phyloP scores from a whole-genome alignment of 2,113 vertebrate genomes.

The Halichoerus grypus region DNA sequence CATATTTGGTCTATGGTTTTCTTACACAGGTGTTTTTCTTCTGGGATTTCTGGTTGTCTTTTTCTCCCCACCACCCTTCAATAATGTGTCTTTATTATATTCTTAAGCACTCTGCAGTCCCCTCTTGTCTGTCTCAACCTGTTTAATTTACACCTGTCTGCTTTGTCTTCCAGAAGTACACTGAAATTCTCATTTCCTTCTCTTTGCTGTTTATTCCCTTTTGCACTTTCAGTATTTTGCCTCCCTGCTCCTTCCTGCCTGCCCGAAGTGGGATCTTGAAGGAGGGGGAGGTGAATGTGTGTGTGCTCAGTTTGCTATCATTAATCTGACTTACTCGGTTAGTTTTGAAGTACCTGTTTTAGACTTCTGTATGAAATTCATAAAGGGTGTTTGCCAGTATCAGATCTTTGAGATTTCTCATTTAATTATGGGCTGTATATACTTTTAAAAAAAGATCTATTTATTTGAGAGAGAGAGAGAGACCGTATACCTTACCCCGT shows the following conservation, averaged over 20 bases:
- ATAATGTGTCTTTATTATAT: not conserved
- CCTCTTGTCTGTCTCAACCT: not conserved
- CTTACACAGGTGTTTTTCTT: not conserved
- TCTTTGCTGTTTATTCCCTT: conserved; percentile 15
- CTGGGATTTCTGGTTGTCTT: not conserved
- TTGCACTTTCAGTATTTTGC: not conserved
- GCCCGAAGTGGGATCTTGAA: not conserved
- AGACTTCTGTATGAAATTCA: not conserved
- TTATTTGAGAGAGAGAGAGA: not conserved
- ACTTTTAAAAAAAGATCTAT: not conserved
- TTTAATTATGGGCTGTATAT: not conserved
- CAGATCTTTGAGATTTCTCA: not conserved
- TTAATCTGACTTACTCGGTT: not conserved
- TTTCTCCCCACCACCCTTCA: too few relatives aligned
- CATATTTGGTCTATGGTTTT: conserved; percentile 16
- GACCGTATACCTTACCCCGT: not conserved
- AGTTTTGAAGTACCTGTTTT: not conserved
- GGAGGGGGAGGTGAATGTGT: not conserved
- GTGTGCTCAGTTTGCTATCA: not conserved
- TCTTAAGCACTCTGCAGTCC: not conserved
- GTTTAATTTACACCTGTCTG: not conserved
- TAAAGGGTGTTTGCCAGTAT: not conserved
- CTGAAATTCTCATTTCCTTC: not conserved
- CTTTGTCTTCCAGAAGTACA: not conserved
- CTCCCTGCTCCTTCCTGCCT: not conserved